Conservation (phyloP, 2,113 vertebrate species). For the Gadus macrocephalus region DNA sequence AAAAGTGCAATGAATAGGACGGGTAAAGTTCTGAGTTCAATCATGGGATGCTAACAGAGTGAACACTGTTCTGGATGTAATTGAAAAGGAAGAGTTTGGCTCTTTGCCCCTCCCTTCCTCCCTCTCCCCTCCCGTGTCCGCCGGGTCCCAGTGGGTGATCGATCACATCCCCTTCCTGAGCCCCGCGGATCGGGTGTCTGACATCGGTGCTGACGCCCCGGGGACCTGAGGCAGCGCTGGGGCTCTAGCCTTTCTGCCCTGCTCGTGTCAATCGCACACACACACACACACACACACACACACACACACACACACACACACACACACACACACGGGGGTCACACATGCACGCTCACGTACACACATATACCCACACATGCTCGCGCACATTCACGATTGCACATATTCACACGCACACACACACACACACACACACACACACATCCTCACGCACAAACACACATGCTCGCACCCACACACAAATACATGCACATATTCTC, state of each 20-base stretch:
- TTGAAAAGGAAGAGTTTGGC: slow-evolving; percentile 26
- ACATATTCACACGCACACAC: too few relatives aligned
- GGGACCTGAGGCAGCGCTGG: slow-evolving; percentile 59
- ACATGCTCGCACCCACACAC: not conserved
- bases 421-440: too few relatives aligned
- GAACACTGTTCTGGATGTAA: slow-evolving; percentile 29
- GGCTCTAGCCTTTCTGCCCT: slow-evolving; percentile 68
- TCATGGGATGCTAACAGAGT: too few relatives aligned
- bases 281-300: not conserved
- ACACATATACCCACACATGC: too few relatives aligned
- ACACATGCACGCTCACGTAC: not conserved
- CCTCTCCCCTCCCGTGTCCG: not conserved
- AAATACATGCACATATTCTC: too few relatives aligned
- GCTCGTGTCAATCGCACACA: slow-evolving; percentile 45
- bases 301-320: not conserved
- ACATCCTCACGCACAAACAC: slow-evolving; percentile 30
- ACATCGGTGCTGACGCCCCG: slow-evolving; percentile 63
- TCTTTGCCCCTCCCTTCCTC: not conserved
- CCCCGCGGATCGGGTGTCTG: slow-evolving; percentile 69
- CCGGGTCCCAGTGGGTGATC: slow-evolving; percentile 46
- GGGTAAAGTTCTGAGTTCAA: too few relatives aligned
- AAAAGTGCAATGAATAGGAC: too few relatives aligned
- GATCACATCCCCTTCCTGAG: slow-evolving; percentile 71
- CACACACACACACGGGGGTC: not conserved
- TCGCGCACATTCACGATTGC: too few relatives aligned